Conservation (phyloP, 2,113 vertebrate species). For the Corvus moneduloides region DNA sequence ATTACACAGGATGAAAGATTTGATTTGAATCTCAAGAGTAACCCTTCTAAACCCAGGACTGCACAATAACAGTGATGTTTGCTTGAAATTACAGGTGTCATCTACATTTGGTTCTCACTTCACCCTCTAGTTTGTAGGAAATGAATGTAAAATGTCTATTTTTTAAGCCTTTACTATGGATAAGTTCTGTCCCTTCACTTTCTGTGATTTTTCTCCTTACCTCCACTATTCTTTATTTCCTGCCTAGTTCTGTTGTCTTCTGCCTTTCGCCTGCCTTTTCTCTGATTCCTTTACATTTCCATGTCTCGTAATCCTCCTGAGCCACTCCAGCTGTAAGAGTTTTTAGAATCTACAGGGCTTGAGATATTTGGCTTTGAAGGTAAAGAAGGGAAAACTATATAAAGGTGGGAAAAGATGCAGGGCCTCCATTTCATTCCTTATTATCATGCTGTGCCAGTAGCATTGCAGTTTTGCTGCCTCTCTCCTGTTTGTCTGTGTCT, state of each 20-base stretch:
- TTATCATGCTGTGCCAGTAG: not conserved
- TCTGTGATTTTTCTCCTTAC: not conserved
- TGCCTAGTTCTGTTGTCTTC: not conserved
- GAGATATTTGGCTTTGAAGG: not conserved
- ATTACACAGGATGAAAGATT: not conserved
- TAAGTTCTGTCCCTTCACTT: not conserved
- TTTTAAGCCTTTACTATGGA: not conserved
- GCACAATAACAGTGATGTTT: not conserved
- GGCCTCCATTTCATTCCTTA: not conserved
- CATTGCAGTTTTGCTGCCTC: not conserved
- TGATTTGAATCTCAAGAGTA: not conserved
- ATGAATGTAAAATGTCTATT: not conserved
- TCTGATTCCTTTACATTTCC: not conserved
- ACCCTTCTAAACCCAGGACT: not conserved
- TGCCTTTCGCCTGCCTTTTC: not conserved
- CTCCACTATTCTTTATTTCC: not conserved
- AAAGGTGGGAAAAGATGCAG: not conserved
- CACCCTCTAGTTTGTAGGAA: not conserved
- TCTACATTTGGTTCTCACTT: not conserved
- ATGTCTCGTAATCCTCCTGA: not conserved
- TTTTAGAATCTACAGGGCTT: not conserved
- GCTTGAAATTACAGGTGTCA: fast-evolving
- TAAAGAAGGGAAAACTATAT: not conserved
- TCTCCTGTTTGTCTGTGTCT: not conserved
- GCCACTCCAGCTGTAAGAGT: not conserved